These are phyloP conservation scores for Sycophila texana DNA, from an alignment of 2,888 invertebrate genomes.

Conservation along the genomic window DNA sequence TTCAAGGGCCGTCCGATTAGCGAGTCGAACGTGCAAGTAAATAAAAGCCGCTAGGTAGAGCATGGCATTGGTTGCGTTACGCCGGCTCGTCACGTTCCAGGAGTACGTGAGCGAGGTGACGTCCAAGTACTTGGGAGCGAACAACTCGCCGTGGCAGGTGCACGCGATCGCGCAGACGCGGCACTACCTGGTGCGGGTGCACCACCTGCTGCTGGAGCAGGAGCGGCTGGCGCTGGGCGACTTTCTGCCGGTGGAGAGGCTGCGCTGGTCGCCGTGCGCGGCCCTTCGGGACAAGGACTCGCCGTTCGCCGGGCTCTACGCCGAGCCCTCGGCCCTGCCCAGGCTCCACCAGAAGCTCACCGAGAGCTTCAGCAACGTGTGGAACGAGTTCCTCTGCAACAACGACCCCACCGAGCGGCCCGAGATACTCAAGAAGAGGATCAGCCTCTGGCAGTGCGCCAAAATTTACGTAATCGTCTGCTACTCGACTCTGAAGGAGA, in stretches of 20 bases:
- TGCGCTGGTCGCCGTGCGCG: slow-evolving; percentile 44
- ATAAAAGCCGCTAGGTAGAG: too few species aligned
- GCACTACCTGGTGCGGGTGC: slow-evolving; percentile 80
- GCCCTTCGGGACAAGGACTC: slow-evolving; percentile 63
- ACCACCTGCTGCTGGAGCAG: slow-evolving; percentile 86
- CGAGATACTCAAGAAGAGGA: slow-evolving; percentile 79
- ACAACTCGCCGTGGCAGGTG: slow-evolving; percentile 89
- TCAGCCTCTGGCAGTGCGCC: slow-evolving; percentile 80
- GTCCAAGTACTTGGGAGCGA: slow-evolving; percentile 84
- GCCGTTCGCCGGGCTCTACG: slow-evolving; percentile 70
- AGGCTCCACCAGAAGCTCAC: slow-evolving; percentile 82
- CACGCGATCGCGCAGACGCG: slow-evolving; percentile 78
- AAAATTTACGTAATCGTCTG: slow-evolving; percentile 82
- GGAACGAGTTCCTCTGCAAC: slow-evolving; percentile 88
- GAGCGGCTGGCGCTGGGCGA: slow-evolving; percentile 86
- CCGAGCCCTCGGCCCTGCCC: slow-evolving; percentile 78
- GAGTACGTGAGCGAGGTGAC: slow-evolving; percentile 87
- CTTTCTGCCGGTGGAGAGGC: slow-evolving; percentile 80
- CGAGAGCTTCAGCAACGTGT: slow-evolving; percentile 83
- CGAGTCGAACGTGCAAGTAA: slow-evolving; percentile 86
- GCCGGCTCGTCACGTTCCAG: slow-evolving; percentile 74
- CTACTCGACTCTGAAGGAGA: slow-evolving; percentile 81
- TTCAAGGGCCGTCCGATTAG: slow-evolving; percentile 84
- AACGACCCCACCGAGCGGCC: slow-evolving; percentile 88
- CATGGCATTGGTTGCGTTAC: too few species aligned